Evolutionary conservation across 1,140 invertebrate genomes (phyloP), one percentile per base, ranked within the genome.

Genomic region (Onthophagus taurus): DNA sequence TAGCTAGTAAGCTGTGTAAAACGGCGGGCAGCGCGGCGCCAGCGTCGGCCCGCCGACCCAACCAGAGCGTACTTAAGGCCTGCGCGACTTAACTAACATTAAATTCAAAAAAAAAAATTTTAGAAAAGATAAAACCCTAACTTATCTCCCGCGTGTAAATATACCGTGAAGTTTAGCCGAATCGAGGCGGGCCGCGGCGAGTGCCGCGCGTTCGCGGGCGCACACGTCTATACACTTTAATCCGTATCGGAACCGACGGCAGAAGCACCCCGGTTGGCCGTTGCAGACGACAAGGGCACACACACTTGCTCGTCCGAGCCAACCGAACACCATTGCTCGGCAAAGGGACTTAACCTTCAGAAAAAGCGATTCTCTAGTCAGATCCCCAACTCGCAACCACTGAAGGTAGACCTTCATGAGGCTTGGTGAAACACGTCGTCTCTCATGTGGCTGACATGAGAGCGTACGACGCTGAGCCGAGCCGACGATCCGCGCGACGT

Each of bases 171-270:
- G n/a, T n/a, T n/a, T n/a, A n/a, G n/a, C n/a, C n/a, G n/a, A n/a
- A n/a, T n/a, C n/a, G n/a, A n/a, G n/a, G n/a, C n/a, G n/a, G n/a
- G n/a, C n/a, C n/a, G n/a, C n/a, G n/a, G n/a, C n/a, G n/a, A n/a
- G n/a, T n/a, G n/a, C n/a, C n/a, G n/a, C n/a, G n/a, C n/a, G n/a
- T n/a, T 45, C 45, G 48, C 50, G 51, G 50, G 55, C 57, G 57
- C 61, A 62, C 60, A 64, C 55, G 54, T 56, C 58, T 57, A 57
- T 55, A 59, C 49, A 59, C 50, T 58, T 50, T 61, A 61, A 55
- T 63, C 61, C 59, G 56, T 61, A 64, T 61, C 60, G 61, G 60
- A 61, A 54, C 47, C 47, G 52, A 39, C 42, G 33, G 26, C 43
- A 42, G 42, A 35, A 13, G 20, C 9, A 14, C 38, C 9, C 17